A percentile compares a stretch with the other conserved stretches of the same genome.
phyloP scores from a whole-genome alignment of 2,888 invertebrate genomes.

The Harpagoxenus sublaevis region DNA sequence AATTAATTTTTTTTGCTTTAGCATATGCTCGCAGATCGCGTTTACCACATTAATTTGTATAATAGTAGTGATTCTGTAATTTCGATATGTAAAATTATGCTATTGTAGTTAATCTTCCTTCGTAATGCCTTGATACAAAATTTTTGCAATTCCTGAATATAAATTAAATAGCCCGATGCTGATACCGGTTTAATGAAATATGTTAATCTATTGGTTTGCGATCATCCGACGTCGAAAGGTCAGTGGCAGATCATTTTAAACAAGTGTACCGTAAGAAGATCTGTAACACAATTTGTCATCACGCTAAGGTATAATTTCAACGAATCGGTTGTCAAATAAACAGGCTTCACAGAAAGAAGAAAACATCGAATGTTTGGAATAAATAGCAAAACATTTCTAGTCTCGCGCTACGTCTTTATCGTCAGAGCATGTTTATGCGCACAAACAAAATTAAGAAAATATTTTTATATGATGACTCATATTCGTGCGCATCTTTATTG shows the following conservation, averaged over 20 bases:
- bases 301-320: background rate
- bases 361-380: background rate
- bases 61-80: background rate
- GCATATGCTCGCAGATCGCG: background rate
- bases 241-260: slow-evolving; percentile 36
- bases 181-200: background rate
- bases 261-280: background rate
- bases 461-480: slow-evolving; percentile 6
- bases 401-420: background rate
- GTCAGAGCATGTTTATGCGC: background rate
- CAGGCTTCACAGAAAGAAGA: background rate
- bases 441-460: slow-evolving; percentile 8
- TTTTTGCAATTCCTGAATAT: background rate
- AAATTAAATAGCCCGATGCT: background rate
- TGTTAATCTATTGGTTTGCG: slow-evolving; percentile 33
- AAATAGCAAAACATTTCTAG: background rate
- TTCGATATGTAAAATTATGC: background rate
- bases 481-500: background rate
- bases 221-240: slow-evolving; percentile 45
- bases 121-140: background rate
- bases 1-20: background rate
- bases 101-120: background rate
- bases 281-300: background rate
- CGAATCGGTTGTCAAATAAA: background rate
- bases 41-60: slow-evolving; percentile 7